Evolutionary conservation across 2,113 vertebrate genomes (phyloP), one percentile per base, ranked within the genome.

Genomic region (Australoheros scitulus): DNA sequence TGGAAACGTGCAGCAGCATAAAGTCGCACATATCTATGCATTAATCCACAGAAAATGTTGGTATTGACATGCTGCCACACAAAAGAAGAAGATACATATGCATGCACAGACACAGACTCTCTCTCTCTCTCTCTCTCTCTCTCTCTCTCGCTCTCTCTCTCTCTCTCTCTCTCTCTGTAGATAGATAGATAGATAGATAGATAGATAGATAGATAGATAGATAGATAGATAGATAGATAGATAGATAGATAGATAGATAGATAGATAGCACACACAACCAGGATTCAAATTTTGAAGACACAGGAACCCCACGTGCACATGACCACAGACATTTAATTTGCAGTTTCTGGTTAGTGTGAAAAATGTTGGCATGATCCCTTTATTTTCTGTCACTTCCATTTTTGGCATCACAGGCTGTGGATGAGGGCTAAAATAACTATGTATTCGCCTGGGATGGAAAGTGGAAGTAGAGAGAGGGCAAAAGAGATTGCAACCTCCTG

Each of bases 351-450:
- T 72, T n/a, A 34, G 68, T 14, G 68, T 55, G 68, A 72, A 72
- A 59, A 76, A 56, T 32, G 26, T 57, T 76, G 77, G 8, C 64
- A 75, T 17, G 22, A 8, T 41, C 20, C 5, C 18, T 68, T 68
- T 61, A 77, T 79, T 90, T 77, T 76, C 61, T n/a, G 76, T 72
- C 47, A 2, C 47, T 72, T 72, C 68, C 47, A 72, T 34, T 72
- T 72, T 72, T 55, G 68, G 47, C 47, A 29, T 34, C 32, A 58
- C 11, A 65, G 61, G 55, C 56, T 50, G 22, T 50, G 63, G 43
- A 63, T 13, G 38, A 77, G 65, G 60, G 64, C 70, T 34, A 43
- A 74, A 77, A 68, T 50, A 60, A 61, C 17, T 24, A 15, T 15
- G 6, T 36, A 11, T 43, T 17, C 11, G 34, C 58, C 2, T 1